Evolutionary conservation across 2,113 vertebrate species (phyloP), one percentile per base, ranked within the genome.

Genomic region (Limnothrissa miodon): DNA sequence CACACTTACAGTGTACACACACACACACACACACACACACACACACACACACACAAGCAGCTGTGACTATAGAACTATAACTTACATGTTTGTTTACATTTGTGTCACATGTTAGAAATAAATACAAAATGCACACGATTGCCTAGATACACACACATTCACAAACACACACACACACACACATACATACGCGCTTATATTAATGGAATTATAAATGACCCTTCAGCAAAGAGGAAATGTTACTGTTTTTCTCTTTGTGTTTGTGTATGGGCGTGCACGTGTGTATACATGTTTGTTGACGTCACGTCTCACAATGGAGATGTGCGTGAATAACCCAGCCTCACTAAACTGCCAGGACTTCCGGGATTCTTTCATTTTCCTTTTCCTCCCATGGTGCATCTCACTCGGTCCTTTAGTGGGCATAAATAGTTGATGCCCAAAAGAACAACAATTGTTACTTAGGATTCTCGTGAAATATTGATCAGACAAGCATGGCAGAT

Each of bases 361-460:
- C 56, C 1, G 33, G 79, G 44, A 33, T 42, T 46, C 59, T 51
- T 82, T 84, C 80, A 21, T 82, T 78, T 59, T 83, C 82, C 78
- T 83, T 74, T 84, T 78, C 80, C 5, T 90, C 90, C 87, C 87
- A 66, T 11, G 82, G 84, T 86, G 91, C 91, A 86, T 83, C 86
- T 88, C 89, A 88, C 85, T 48, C 59, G 53, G 78, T 84, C 84
- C 85, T 87, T 88, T 89, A 91, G 81, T 79, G 8, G 81, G 23
- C 88, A 94, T 94, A 84, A 92, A 95, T 94, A 91, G 86, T 93
- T 93, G 87, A 95, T 93, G 88, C 53, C 78, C 81, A 87, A 89
- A 91, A 92, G 89, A 93, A 94, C 93, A 94, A 93, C 93, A 93
- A 91, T 92, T 86, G 88, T 92, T 93, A 94, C 93, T 95, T 94